phyloP scores from a whole-genome alignment of 2,888 invertebrate species.

The Synanthedon formicaeformis region DNA sequence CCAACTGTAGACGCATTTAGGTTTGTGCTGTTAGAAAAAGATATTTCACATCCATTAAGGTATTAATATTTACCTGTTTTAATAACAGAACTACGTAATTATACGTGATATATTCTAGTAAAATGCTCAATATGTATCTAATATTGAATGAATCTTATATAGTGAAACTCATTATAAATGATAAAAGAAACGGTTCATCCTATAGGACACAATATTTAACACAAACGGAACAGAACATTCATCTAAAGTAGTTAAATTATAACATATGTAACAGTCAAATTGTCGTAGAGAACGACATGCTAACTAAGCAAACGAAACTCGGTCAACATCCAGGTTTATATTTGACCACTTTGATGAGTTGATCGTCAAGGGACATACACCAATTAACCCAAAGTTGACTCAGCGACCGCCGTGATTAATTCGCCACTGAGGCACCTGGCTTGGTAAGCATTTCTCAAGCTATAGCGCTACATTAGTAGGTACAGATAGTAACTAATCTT shows the following conservation, averaged over 20 bases:
- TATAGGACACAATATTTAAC: no score
- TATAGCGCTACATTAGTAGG: background rate
- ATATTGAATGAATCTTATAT: background rate
- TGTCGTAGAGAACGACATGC: background rate
- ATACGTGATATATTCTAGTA: no score
- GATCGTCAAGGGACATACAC: slow-evolving; percentile 27
- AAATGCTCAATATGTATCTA: background rate
- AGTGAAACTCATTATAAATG: no score
- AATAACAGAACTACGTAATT: no score
- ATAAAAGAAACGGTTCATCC: no score
- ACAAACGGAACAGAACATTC: no score
- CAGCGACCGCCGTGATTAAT: slow-evolving; percentile 39
- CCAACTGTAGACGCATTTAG: slow-evolving; percentile 12
- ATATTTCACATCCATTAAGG: background rate
- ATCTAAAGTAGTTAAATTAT: no score
- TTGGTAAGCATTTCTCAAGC: slow-evolving; percentile 24
- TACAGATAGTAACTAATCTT: background rate
- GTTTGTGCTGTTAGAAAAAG: no score
- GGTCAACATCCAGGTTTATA: slow-evolving; percentile 4
- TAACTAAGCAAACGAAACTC: background rate
- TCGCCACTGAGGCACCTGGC: slow-evolving; percentile 34
- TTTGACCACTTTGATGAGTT: slow-evolving; percentile 32
- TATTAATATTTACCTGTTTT: no score
- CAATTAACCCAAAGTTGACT: slow-evolving; percentile 39
- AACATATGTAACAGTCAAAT: background rate